Evolutionary conservation across 1,140 invertebrate species (phyloP), one percentile per base, ranked within the genome.

Genomic region (Dysdera silvatica): DNA sequence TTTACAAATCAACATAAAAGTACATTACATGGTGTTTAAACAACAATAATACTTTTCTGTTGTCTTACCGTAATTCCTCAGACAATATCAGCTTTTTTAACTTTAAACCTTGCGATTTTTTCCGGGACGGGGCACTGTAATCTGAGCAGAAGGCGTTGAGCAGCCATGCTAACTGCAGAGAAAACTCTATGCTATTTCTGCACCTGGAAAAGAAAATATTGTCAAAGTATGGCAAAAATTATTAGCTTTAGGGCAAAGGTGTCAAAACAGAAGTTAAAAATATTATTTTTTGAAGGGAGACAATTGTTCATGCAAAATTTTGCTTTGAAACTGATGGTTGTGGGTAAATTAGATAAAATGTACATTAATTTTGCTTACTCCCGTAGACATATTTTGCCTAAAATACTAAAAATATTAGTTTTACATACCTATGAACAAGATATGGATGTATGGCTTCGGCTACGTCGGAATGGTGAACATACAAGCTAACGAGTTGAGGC

Each of bases 401-500:
- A 14, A 14, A 40, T 29, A 61, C 10, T 47, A 16, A 56, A n/a
- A n/a, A n/a, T n/a, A n/a, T n/a, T n/a, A n/a, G n/a, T 40, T 14
- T 23, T 20, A 10, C 35, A 80, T 77, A 89, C 87, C 88, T 85
- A 79, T 93, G 82, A 65, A 96, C 84, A 70, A 99, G 81, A 81
- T 98, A 99, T 45, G 93, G 91, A 82, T 95, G 90, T 58, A 93
- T 83, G 59, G 87, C 88, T 79, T 98, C 94, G 48, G 94, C 94
- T 60, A 98, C 85, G 73, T 98, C 94, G 69, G 87, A 86, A 84
- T 96, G 94, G 77, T 98, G 93, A 79, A 98, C 91, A 73, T 97
- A 99, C 90, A 99, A 95, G 71, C 92, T 94, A 68, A 98, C 87
- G 71, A 99, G 76, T 77, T 99, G 95, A 40, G 95, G 95, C 71